phyloP scores from a whole-genome alignment of 1,140 invertebrate genomes.

The Mizuhopecten yessoensis region DNA sequence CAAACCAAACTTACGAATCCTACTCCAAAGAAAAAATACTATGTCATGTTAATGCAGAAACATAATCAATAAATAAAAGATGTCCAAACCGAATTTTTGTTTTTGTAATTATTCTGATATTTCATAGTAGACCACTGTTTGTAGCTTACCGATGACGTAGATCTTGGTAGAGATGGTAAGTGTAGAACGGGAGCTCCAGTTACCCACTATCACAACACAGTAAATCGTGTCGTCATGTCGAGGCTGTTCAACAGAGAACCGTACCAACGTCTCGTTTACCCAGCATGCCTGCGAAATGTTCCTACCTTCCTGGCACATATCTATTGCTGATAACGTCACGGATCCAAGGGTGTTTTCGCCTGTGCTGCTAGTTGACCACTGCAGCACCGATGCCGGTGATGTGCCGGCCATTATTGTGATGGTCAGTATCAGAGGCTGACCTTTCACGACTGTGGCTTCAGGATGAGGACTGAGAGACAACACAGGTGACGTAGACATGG shows the following conservation, averaged over 20 bases:
- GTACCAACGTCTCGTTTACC: not conserved
- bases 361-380: not conserved
- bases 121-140: no score
- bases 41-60: no score
- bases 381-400: not conserved
- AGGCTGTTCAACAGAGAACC: not conserved
- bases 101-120: no score
- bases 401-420: not conserved
- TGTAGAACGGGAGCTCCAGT: not conserved
- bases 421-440: not conserved
- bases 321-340: not conserved
- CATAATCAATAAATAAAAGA: no score
- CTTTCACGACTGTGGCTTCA: not conserved
- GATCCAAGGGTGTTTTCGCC: not conserved
- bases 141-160: no score
- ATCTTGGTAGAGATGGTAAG: not conserved
- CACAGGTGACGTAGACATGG: not conserved
- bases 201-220: not conserved
- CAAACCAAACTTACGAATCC: no score
- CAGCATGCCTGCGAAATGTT: not conserved
- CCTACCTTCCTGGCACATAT: not conserved
- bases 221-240: not conserved
- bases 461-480: not conserved
- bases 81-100: no score
- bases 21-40: no score